Percentiles rank a stretch among this genome's conserved stretches.
Conservation (phyloP, 2,113 vertebrate genomes). For the rabbit (Oryctolagus cuniculus) region mOryCun1.1 NC_091434.1:168778001-168778500, state of each 20-base stretch:
- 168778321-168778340: neutral
- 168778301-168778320: neutral
- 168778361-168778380: neutral
- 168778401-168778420: neutral
- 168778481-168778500: neutral
- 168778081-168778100: neutral
- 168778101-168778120: constrained; percentile 8
- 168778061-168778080: neutral
- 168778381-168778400: neutral
- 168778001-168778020: neutral
- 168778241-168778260: neutral
- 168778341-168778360: neutral
- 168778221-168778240: neutral
- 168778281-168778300: neutral
- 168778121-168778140: neutral
- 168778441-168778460: constrained; percentile 9
- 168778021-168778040: neutral
- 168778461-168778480: neutral
- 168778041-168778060: neutral
- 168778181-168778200: neutral
- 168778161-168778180: neutral
- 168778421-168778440: constrained; percentile 50
- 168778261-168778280: neutral
- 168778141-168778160: neutral
- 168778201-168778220: neutral